phyloP scores from a whole-genome alignment of 2,113 vertebrate genomes.

The Hippocampus barbouri region DNA sequence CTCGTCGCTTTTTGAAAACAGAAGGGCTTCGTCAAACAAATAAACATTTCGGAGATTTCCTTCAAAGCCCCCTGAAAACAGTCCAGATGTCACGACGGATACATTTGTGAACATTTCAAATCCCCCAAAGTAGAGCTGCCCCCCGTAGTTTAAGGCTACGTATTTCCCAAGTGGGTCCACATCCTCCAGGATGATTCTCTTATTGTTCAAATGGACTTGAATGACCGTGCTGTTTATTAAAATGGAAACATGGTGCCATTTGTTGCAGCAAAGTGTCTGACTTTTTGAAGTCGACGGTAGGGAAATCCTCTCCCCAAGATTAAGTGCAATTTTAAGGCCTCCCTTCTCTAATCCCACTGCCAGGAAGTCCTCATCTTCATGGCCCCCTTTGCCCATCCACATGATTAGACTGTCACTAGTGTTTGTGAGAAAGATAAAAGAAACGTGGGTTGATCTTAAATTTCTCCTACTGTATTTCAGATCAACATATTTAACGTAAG shows the following conservation, averaged over 20 bases:
- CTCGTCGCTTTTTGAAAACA: slow-evolving; percentile 71
- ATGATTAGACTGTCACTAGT: slow-evolving; percentile 70
- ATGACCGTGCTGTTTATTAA: slow-evolving; percentile 76
- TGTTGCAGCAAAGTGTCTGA: slow-evolving; percentile 60
- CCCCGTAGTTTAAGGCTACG: slow-evolving; percentile 78
- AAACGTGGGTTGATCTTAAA: slow-evolving; percentile 68
- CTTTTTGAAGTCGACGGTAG: slow-evolving; percentile 63
- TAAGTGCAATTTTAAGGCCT: slow-evolving; percentile 78
- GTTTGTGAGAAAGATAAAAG: slow-evolving; percentile 76
- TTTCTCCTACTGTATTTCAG: slow-evolving; percentile 71
- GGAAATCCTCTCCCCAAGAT: slow-evolving; percentile 76
- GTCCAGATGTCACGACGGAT: slow-evolving; percentile 66
- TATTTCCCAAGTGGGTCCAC: slow-evolving; percentile 78
- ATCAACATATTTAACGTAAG: slow-evolving; percentile 80
- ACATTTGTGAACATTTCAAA: slow-evolving; percentile 78
- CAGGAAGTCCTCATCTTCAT: slow-evolving; percentile 82
- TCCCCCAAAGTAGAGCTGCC: slow-evolving; percentile 79
- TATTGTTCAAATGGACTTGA: slow-evolving; percentile 71
- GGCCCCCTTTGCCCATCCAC: slow-evolving; percentile 80
- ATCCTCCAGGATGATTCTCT: slow-evolving; percentile 73
- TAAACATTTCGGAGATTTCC: slow-evolving; percentile 79
- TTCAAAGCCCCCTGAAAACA: slow-evolving; percentile 76
- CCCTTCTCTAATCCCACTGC: slow-evolving; percentile 74
- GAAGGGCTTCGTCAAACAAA: slow-evolving; percentile 74
- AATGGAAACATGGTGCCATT: slow-evolving; percentile 72